These are phyloP conservation scores for Reticulitermes speratus DNA, from an alignment of 1,140 invertebrate species.

Conservation along the genomic window DNA sequence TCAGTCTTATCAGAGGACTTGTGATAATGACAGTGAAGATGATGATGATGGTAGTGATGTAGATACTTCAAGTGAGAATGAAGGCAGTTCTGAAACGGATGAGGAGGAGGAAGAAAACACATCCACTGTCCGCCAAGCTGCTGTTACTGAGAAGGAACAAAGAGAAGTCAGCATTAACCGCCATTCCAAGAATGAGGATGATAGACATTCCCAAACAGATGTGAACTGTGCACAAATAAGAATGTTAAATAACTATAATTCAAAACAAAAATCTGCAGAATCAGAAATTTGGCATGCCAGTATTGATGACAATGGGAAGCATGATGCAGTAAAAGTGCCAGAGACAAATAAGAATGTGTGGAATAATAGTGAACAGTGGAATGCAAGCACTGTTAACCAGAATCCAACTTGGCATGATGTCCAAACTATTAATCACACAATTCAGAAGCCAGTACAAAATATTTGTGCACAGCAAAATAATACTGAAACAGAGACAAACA, in stretches of 20 bases:
- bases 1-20: neutral
- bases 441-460: neutral
- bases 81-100: neutral
- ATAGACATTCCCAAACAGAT: neutral
- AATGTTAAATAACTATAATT: neutral
- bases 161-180: neutral
- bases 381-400: neutral
- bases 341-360: neutral
- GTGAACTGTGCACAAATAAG: neutral
- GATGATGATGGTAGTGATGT: constrained; percentile 37
- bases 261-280: neutral
- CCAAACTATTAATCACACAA: neutral
- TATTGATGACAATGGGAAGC: neutral
- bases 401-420: neutral
- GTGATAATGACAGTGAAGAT: constrained; percentile 23
- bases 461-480: neutral
- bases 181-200: neutral
- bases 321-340: neutral
- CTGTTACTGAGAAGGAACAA: neutral
- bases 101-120: constrained; percentile 26
- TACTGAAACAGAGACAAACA: neutral
- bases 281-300: neutral
- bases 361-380: neutral
- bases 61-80: constrained; percentile 40
- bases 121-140: neutral